Evolutionary conservation across 1,140 invertebrate genomes (phyloP).

Genomic region (Tetramorium simillimum): DNA sequence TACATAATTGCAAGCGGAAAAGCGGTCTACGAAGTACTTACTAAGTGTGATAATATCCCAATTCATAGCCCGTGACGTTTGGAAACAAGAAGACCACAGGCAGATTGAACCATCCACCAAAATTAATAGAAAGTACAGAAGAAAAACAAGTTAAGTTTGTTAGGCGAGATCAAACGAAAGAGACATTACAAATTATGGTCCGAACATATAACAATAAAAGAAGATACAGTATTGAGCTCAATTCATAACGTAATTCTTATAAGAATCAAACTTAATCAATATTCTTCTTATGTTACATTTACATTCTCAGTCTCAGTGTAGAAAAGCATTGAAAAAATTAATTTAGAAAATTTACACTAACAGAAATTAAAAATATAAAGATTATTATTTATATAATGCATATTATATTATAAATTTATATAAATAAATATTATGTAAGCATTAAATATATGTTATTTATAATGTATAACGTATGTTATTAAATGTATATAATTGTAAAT

Average conservation of each 20-base stretch:
- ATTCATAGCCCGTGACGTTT: slow-evolving; percentile 78
- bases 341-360: neutral
- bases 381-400: neutral
- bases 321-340: neutral
- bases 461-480: neutral
- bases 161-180: neutral
- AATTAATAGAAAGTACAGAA: slow-evolving; percentile 84
- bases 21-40: slow-evolving; percentile 81
- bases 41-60: slow-evolving; percentile 80
- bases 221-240: slow-evolving; percentile 3
- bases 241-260: neutral
- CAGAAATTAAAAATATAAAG: neutral
- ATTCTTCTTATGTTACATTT: neutral
- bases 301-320: neutral
- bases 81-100: slow-evolving; percentile 80
- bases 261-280: neutral
- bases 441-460: neutral
- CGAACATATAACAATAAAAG: neutral
- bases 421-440: neutral
- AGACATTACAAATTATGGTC: slow-evolving; percentile 24
- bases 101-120: slow-evolving; percentile 84
- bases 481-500: too few relatives aligned
- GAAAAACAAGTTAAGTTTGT: slow-evolving; percentile 77
- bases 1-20: slow-evolving; percentile 68
- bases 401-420: neutral